Base-by-base conservation (phyloP, 2,888 invertebrate species). In the Lasius platythorax region DNA sequence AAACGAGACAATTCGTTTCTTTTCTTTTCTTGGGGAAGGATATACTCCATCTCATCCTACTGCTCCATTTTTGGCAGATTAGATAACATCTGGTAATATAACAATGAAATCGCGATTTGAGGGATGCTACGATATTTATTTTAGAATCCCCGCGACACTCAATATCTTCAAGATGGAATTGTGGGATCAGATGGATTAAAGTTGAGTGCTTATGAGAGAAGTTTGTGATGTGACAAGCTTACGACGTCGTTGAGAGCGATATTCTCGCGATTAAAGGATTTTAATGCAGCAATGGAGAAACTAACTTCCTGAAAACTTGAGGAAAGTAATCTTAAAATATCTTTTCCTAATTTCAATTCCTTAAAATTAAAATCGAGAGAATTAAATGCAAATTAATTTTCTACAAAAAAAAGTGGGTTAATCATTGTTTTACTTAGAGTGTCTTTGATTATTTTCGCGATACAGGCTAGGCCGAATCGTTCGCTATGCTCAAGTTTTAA, bases 401-500 rank as follows among this genome's bases (percentile, higher is more conserved):
- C 15, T 63, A 9, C 3, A 63, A 56, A 28, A 40, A 58, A 9
- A 28, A 18, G 3, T 18, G 5, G 3, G 6, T n/a, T 23, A 58
- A 28, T 28, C 30, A 43, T 43, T 43, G 30, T 75, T 33, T 37
- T 15, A 15, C 11, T n/a, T 50, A n/a, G 46, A 46, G 15, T 23
- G 23, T 15, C 3, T 46, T 50, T 9, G 46, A 46, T 64, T 37
- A 64, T 8, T 46, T 43, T 2, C n/a, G 75, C 46, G 46, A 46
- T 23, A 43, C 43, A 33, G 75, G 3, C 23, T 33, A 64, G 30
- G 4, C 23, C 46, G 75, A 58, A 64, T 63, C 43, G n/a, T 63
- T 75, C 46, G 15, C 43, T 28, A 30, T 30, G 64, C 23, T 75
- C 75, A 64, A 75, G 64, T 50, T 63, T 75, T 64, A 46, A 64